Base-by-base conservation (phyloP, 2,888 invertebrate genomes). In the Mimachlamys varia region DNA sequence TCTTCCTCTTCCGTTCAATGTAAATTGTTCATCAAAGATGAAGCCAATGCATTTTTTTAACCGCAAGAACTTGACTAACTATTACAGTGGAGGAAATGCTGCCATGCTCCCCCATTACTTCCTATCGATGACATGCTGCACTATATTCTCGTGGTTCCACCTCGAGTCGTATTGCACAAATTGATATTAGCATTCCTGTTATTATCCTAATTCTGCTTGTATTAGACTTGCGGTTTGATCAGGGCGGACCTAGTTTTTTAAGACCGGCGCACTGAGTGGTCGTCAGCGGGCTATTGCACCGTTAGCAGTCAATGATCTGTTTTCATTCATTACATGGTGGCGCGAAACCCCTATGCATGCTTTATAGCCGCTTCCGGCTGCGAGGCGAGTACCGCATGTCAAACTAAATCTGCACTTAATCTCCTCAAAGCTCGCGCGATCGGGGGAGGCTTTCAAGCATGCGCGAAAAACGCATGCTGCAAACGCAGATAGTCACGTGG, bases 341-440 rank as follows among this genome's bases (percentile, higher is more conserved):
- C 76, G 76, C 76, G 76, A 76, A 76, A 76, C 33, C 76, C 33
- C 76, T 76, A 76, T 76, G 33, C 76, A 76, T 76, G 76, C 76
- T 76, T 76, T 76, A 76, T 76, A 76, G 33, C 33, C 15, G 7
- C 76, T 76, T 76, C 76, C 76, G 76, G 76, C 76, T 76, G 76
- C 76, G 33, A 76, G 76, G 76, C 27, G 27, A 76, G 76, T 76
- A 76, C 76, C 76, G 76, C 76, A 76, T 76, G 76, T 76, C 76
- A 76, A 76, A 76, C 76, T 76, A 76, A 76, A 76, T 76, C 76
- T 76, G 76, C 76, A 76, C 76, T 76, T 76, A 76, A 76, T 76
- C 76, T 76, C 76, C 76, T 76, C 76, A 76, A 76, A 76, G 76
- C 76, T 76, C 76, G 76, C 76, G 76, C 76, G 76, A 76, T 76